Percentiles rank a stretch among this genome's conserved stretches.
These are phyloP conservation scores for Saguinus midas DNA, from an alignment of 2,113 vertebrate species.

Conservation along the genomic window DNA sequence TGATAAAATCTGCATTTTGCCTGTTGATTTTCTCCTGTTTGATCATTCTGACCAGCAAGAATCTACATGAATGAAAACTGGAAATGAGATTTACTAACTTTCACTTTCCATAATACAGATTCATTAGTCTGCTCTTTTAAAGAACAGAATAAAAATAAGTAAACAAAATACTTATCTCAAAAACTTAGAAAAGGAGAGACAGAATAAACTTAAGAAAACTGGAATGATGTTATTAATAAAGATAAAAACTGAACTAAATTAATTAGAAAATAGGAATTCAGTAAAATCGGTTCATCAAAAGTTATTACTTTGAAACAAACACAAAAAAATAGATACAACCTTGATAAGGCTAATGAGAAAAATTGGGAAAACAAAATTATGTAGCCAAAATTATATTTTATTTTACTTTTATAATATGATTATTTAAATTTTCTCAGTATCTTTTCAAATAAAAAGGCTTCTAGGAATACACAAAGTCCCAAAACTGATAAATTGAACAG, in stretches of 20 bases:
- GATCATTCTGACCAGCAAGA: neutral
- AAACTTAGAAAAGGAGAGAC: neutral
- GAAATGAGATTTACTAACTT: neutral
- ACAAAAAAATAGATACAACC: neutral
- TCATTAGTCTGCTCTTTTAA: neutral
- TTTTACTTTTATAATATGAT: constrained; percentile 1
- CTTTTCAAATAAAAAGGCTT: constrained; percentile 18
- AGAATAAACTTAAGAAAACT: constrained; percentile 5
- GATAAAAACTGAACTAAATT: neutral
- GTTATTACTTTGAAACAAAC: neutral
- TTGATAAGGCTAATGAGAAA: neutral
- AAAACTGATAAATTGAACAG: neutral
- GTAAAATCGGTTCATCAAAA: constrained; percentile 31
- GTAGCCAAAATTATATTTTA: neutral
- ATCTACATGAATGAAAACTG: neutral
- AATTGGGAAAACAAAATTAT: neutral
- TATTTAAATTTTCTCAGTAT: neutral
- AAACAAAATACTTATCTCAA: constrained; percentile 26
- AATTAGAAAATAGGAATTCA: constrained; percentile 23
- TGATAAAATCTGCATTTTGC: neutral
- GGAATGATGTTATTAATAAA: neutral
- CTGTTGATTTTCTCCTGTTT: neutral
- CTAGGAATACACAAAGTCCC: neutral
- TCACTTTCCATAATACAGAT: neutral
- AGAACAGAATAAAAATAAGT: constrained; percentile 32